These are phyloP conservation scores for Calliopsis andreniformis DNA, from an alignment of 1,140 invertebrate genomes.

Conservation along the genomic window DNA sequence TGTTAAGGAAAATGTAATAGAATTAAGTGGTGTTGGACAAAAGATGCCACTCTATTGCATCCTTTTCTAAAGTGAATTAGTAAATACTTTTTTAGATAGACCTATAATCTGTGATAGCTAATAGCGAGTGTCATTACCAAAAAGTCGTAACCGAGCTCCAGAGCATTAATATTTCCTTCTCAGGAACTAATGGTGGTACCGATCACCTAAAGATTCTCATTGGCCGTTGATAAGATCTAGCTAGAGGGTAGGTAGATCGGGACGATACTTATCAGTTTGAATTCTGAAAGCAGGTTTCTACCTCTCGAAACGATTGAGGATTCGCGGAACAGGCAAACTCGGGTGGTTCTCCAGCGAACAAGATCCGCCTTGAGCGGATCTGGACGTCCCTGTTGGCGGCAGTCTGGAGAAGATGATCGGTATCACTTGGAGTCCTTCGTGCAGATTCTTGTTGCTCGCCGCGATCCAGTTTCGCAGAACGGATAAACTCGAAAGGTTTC, in stretches of 20 bases:
- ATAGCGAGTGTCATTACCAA: too few relatives aligned
- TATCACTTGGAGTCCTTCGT: slow-evolving; percentile 53
- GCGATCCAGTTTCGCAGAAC: slow-evolving; percentile 62
- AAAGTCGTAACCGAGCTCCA: not conserved
- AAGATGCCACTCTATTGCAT: too few relatives aligned
- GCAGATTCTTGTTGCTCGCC: slow-evolving; percentile 49
- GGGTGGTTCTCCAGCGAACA: slow-evolving; percentile 15
- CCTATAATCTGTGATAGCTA: too few relatives aligned
- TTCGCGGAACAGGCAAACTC: slow-evolving; percentile 36
- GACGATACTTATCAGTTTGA: slow-evolving; percentile 48
- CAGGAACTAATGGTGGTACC: slow-evolving; percentile 36
- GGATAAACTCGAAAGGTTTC: slow-evolving; percentile 54
- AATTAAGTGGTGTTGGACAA: too few relatives aligned
- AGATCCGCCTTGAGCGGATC: slow-evolving; percentile 44
- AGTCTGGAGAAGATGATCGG: slow-evolving; percentile 42
- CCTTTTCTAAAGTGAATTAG: too few relatives aligned
- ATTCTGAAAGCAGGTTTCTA: slow-evolving; percentile 54
- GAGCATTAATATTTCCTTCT: slow-evolving; percentile 15
- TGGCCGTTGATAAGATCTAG: slow-evolving; percentile 48
- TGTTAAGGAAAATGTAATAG: too few relatives aligned
- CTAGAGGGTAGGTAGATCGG: slow-evolving; percentile 8
- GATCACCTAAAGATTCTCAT: slow-evolving; percentile 44
- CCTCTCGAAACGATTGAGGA: slow-evolving; percentile 57
- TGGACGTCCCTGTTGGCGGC: not conserved
- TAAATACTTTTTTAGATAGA: too few relatives aligned